Conservation (phyloP, 2,888 invertebrate genomes). For the Tenthredo livida region DNA sequence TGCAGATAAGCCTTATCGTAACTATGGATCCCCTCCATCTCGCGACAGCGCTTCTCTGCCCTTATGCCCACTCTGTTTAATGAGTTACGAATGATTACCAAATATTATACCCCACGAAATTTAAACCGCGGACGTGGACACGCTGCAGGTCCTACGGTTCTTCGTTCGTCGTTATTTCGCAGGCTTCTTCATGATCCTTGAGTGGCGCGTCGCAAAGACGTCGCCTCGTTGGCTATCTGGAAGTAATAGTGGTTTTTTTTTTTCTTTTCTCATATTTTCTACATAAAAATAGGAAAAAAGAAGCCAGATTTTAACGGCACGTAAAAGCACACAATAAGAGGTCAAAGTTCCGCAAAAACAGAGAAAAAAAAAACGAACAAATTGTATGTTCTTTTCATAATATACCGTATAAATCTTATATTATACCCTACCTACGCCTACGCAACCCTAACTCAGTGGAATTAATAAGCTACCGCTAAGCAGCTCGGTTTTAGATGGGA, state of each 20-base stretch:
- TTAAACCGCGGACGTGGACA: constrained; percentile 48
- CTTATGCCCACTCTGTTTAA: constrained; percentile 47
- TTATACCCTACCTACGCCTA: not conserved
- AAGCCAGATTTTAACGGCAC: not conserved
- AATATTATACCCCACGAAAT: constrained; percentile 56
- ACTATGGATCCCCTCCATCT: constrained; percentile 54
- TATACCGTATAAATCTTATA: not conserved
- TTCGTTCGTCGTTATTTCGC: constrained; percentile 61
- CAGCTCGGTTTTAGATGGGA: not conserved
- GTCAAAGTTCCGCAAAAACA: not conserved
- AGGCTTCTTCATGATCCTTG: constrained; percentile 63
- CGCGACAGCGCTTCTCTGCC: constrained; percentile 31
- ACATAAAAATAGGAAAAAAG: not conserved
- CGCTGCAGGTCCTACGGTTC: constrained; percentile 45
- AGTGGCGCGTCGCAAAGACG: constrained; percentile 56
- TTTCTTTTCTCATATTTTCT: not conserved
- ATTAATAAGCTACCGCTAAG: constrained; percentile 21
- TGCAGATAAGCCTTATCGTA: constrained; percentile 61
- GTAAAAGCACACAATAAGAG: constrained; percentile 10
- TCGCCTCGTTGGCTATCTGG: constrained; percentile 63
- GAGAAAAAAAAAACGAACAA: not conserved
- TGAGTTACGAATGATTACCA: constrained; percentile 27
- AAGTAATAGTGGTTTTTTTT: constrained; percentile 43
- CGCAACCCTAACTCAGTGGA: not conserved
- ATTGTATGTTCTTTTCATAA: not conserved